Base-by-base conservation (phyloP, 2,113 vertebrate species). In the Conger conger region DNA sequence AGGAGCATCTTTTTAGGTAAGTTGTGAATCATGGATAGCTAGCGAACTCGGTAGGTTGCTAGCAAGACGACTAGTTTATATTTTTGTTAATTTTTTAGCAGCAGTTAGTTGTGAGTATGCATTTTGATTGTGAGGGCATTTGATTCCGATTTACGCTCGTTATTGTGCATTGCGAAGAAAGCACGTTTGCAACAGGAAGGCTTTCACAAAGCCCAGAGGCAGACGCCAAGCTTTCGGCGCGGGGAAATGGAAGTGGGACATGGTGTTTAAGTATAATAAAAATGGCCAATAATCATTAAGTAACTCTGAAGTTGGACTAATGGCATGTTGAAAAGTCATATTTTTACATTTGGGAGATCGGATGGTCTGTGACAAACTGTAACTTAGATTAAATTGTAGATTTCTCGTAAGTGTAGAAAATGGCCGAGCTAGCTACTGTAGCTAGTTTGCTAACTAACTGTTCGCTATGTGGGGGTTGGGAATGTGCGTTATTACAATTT, bases 391-490 rank as follows among this genome's bases (percentile, higher is more conserved):
- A 83, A 73, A 63, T 60, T 9, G 42, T 82, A 73, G 2, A 27
- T 33, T 82, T 57, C 53, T 33, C 50, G 53, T n/a, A n/a, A n/a
- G n/a, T n/a, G 80, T 57, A 53, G 57, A 83, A 83, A 83, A 83
- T 83, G 82, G 82, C 82, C 82, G 82, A 83, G 63, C 57, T 76
- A 37, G 15, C 54, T 73, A 35, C 68, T 73, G 68, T 73, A 73
- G 68, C 68, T 73, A 45, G 73, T 23, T 42, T 23, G 35, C 36
- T 50, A 50, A 50, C 45, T 50, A 50, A 50, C 45, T 50, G 45
- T 50, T 83, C 38, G 82, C 40, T 45, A 45, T 38, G 86, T 78
- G 79, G 33, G 86, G 81, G 91, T 93, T 93, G 93, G 93, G 18
- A 81, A 54, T 53, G 82, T 83, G 33, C 4, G 84, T 83, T 84